These are phyloP conservation scores for Nanger granti DNA, from an alignment of 2,113 vertebrate genomes.

Conservation along the genomic window DNA sequence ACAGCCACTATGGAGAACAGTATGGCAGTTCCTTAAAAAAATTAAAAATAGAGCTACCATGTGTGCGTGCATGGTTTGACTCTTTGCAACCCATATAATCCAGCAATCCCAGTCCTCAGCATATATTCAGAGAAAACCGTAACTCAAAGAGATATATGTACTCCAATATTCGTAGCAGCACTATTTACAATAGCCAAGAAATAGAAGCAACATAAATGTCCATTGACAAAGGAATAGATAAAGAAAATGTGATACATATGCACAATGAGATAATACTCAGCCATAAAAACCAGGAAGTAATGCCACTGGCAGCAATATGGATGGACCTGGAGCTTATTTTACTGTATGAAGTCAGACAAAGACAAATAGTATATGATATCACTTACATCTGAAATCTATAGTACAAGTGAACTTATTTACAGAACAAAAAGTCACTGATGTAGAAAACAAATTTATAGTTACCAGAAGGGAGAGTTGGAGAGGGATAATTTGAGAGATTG, in stretches of 20 bases:
- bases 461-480: background rate
- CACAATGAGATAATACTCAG: background rate
- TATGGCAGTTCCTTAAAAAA: background rate
- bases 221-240: background rate
- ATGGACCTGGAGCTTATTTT: background rate
- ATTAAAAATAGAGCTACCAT: background rate
- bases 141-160: background rate
- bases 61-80: background rate
- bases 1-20: background rate
- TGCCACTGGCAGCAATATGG: background rate
- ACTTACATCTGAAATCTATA: background rate
- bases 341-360: background rate
- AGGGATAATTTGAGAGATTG: background rate
- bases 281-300: background rate
- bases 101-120: background rate
- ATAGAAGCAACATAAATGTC: background rate
- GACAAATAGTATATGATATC: background rate
- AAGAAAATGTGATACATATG: background rate
- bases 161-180: background rate
- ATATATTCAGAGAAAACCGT: background rate
- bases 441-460: background rate
- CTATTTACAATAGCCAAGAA: background rate
- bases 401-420: background rate
- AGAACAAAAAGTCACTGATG: background rate
- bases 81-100: background rate